A percentile compares a stretch with the other conserved stretches of the same genome.
These are phyloP conservation scores for Stenoptilia bipunctidactyla DNA, from an alignment of 2,888 invertebrate genomes.

Conservation along the genomic window DNA sequence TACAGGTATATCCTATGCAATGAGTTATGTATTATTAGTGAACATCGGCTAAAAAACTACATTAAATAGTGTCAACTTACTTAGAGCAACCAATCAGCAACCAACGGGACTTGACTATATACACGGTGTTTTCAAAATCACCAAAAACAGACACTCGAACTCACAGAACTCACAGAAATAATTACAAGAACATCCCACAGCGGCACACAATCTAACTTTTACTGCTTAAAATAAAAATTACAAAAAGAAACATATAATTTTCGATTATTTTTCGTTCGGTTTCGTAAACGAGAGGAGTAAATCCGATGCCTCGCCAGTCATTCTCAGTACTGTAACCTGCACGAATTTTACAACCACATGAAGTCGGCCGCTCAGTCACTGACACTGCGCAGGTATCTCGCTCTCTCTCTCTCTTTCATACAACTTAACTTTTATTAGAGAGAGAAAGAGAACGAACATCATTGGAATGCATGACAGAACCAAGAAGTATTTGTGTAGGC, in stretches of 20 bases:
- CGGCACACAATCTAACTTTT: too few relatives aligned
- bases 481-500: conserved; percentile 24
- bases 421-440: conserved; percentile 14
- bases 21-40: too few relatives aligned
- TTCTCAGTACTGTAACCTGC: conserved; percentile 13
- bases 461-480: conserved; percentile 49
- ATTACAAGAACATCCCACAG: not conserved
- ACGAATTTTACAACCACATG: conserved; percentile 27
- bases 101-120: conserved; percentile 47
- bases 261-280: conserved; percentile 46
- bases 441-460: conserved; percentile 33
- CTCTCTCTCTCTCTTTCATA: conserved; percentile 32
- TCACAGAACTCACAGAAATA: too few relatives aligned
- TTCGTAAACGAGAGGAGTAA: conserved; percentile 20
- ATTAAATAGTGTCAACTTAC: conserved; percentile 34
- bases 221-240: too few relatives aligned
- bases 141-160: conserved; percentile 20
- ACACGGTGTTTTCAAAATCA: conserved; percentile 11
- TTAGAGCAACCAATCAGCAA: conserved; percentile 32
- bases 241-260: conserved; percentile 31
- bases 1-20: too few relatives aligned
- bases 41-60: too few relatives aligned
- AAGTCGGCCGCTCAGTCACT: conserved; percentile 45
- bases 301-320: conserved; percentile 14
- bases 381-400: conserved; percentile 52